phyloP scores from a whole-genome alignment of 2,113 vertebrate species.

The Tapirus terrestris region DNA sequence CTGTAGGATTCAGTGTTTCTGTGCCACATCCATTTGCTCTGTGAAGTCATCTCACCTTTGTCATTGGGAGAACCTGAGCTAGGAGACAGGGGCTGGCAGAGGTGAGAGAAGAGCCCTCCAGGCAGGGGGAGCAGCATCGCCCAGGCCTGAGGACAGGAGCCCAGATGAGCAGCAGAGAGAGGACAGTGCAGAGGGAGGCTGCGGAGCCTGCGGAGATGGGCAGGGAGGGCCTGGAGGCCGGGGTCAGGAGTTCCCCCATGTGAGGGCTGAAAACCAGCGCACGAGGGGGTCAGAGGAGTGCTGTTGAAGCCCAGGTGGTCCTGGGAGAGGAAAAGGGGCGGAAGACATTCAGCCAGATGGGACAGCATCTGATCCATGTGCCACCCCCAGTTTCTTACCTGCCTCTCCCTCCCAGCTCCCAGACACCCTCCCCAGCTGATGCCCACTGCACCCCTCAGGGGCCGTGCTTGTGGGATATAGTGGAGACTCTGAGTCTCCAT shows the following conservation, averaged over 20 bases:
- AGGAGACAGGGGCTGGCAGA: not conserved
- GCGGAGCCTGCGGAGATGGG: no score
- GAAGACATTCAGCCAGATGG: not conserved
- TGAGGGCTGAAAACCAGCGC: not conserved
- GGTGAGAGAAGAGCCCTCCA: not conserved
- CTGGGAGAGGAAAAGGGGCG: not conserved
- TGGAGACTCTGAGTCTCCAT: not conserved
- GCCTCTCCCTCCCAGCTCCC: not conserved
- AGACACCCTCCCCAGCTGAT: not conserved
- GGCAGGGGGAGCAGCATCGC: not conserved
- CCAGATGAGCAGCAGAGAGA: not conserved
- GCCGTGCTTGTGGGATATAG: not conserved
- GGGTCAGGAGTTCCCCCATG: accelerated
- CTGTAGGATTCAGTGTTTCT: accelerated
- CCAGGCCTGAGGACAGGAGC: not conserved
- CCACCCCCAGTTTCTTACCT: not conserved
- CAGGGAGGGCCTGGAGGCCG: not conserved
- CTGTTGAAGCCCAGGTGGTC: not conserved
- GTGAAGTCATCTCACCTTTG: accelerated
- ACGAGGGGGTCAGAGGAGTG: accelerated
- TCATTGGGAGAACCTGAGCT: not conserved
- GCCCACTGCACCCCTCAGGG: accelerated
- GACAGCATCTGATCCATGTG: accelerated
- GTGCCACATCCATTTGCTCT: accelerated
- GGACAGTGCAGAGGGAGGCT: accelerated